Base-by-base conservation (phyloP, 2,797 vertebrate genomes). In the Gymnocypris eckloni region DNA sequence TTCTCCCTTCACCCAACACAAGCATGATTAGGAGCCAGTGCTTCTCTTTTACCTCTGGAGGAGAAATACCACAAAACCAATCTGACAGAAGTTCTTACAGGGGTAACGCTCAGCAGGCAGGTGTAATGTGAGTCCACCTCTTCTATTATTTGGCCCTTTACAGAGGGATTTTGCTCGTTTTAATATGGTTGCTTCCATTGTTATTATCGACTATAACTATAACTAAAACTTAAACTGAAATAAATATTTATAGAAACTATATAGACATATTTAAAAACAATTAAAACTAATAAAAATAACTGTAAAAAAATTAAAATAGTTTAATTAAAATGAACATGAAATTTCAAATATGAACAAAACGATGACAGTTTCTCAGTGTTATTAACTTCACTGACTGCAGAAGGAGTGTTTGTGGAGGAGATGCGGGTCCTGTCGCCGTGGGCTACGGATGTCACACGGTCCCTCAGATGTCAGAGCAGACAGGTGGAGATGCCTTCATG, bases 401-500 rank as follows among this genome's bases (percentile, higher is more conserved):
- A 71, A 71, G 50, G 69, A 75, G 54, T 71, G n/a, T 59, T 39
- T 76, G n/a, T 41, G 52, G n/a, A 67, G 39, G 18, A 76, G 54
- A 67, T 71, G 25, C 84, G 50, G 84, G 22, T 72, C 45, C 13
- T 73, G 84, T 86, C 45, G n/a, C 84, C 18, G 22, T 77, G 80
- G 72, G 85, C 39, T 69, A 69, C 48, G 61, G 79, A 85, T 81
- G 67, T 81, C 82, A 86, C 78, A 33, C 41, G 0, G 41, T 50
- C 25, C 56, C 11, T 86, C 80, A 87, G 79, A 87, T 87, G 86
- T 79, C 73, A 25, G 77, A 61, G 54, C 67, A 66, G 80, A 86
- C 87, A 88, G 87, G 86, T 86, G 87, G 79, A 84, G 82, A 86
- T 41, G 79, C 84, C 82, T 61, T 88, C 84, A 86, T 87, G 82